Base-by-base conservation (phyloP, 2,888 invertebrate species). In the Eristalis tenax region DNA sequence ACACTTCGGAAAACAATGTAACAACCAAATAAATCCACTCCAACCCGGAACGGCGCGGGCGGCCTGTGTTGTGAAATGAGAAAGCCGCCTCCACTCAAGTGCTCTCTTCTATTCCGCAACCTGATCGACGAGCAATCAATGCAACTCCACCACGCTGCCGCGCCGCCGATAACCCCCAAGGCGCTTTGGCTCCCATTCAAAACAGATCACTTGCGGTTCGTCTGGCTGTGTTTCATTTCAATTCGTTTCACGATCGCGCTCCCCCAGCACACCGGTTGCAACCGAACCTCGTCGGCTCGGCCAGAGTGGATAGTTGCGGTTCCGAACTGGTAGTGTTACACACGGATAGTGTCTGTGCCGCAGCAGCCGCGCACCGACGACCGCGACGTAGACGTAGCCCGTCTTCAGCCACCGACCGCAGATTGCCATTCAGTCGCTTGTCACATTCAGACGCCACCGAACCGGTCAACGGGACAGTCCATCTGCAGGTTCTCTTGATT, bases 281-380 rank as follows among this genome's bases (percentile, higher is more conserved):
- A 85, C 76, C 73, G 64, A 85, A 85, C 82, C 69, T 86, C 74
- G 77, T 82, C 82, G 38, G 81, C 77, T 85, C 66, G 26, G n/a
- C 18, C 69, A 85, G 64, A 85, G 64, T 73, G 66, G 32, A 70
- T 66, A 84, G 69, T 77, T 22, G 18, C 64, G 68, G 66, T 73
- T 43, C 22, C 75, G 69, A 15, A 69, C 66, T 70, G 68, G 50
- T 50, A 77, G 85, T 38, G 35, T 18, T 63, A 43, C 76, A 57
- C 32, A 32, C 32, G 10, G 8, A 8, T 71, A 56, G 81, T 77
- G 73, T 74, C 74, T 74, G 43, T 18, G 50, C 69, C 61, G 50
- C n/a, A 63, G 13, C 76, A 64, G 59, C 64, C 61, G 59, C 26
- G 22, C 59, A 59, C 13, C 18, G 18, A 57, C 23, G 23, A 26